Evolutionary conservation across 2,797 vertebrate genomes (phyloP).

Genomic region (Setipinna tenuifilis): DNA sequence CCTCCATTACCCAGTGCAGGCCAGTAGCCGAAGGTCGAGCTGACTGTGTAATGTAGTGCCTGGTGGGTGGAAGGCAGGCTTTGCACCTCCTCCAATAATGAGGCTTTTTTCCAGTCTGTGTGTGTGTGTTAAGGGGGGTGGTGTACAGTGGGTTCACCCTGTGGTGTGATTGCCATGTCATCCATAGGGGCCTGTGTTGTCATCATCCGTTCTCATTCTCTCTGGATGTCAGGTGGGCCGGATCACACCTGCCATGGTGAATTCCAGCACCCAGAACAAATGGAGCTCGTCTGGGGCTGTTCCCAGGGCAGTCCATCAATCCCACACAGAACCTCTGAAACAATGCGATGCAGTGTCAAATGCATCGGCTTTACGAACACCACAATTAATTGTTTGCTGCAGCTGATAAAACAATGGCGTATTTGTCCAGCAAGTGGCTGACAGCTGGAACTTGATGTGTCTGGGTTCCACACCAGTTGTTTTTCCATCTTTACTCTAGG

Average conservation of each 20-base stretch:
- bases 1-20: not conserved
- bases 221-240: constrained; percentile 32
- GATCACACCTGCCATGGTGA: constrained; percentile 45
- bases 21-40: not conserved
- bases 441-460: constrained; percentile 43
- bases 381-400: constrained; percentile 45
- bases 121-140: constrained; percentile 38
- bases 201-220: constrained; percentile 47
- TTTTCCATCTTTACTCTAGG: constrained; percentile 32
- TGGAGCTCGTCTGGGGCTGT: constrained; percentile 29
- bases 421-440: constrained; percentile 38
- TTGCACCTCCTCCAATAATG: not conserved
- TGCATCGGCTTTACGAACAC: constrained; percentile 44
- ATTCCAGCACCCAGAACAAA: constrained; percentile 24
- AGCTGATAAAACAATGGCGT: constrained; percentile 38
- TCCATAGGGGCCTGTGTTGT: constrained; percentile 32
- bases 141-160: constrained; percentile 46
- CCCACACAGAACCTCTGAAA: constrained; percentile 31
- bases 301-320: constrained; percentile 40
- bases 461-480: constrained; percentile 20
- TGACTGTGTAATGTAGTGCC: not conserved
- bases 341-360: constrained; percentile 39
- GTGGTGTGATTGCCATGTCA: constrained; percentile 50
- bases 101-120: not conserved
- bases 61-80: not conserved